These are phyloP conservation scores for Pentalonia nigronervosa DNA, from an alignment of 1,140 invertebrate species.

Conservation along the genomic window DNA sequence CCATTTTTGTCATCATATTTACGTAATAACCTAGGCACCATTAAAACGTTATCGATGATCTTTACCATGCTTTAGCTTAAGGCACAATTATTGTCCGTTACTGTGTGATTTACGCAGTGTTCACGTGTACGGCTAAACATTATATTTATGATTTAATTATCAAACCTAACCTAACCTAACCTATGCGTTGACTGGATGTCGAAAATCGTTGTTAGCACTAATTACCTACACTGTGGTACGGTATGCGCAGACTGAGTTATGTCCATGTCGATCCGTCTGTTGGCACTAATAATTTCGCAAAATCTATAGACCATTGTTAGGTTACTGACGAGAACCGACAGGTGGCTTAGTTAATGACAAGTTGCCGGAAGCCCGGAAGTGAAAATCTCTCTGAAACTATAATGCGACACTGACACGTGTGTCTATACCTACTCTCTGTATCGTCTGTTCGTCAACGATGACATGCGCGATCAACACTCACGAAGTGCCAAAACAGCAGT, in stretches of 20 bases:
- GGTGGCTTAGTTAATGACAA: background rate
- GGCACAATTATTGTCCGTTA: too few species aligned
- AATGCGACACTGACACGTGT: background rate
- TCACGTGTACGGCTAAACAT: too few species aligned
- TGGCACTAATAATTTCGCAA: background rate
- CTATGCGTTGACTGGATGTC: background rate
- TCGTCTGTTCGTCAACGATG: background rate
- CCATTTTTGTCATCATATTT: too few species aligned
- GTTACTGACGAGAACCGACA: background rate
- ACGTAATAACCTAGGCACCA: too few species aligned
- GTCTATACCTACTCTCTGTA: background rate
- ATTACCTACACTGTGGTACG: background rate
- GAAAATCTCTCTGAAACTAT: background rate
- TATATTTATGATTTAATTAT: too few species aligned
- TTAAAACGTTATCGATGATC: too few species aligned
- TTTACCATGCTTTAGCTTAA: too few species aligned
- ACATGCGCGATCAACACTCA: background rate
- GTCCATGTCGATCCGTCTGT: background rate
- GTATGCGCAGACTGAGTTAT: background rate
- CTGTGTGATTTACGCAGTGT: too few species aligned
- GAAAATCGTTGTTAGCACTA: background rate
- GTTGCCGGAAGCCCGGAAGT: background rate
- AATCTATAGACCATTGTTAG: background rate
- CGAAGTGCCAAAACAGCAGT: background rate
- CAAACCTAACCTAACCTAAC: too few species aligned